Percentiles rank a stretch among this genome's conserved stretches.
These are phyloP conservation scores for Drosophila nr. fundita DNA, from an alignment of 2,888 invertebrate species.

Conservation along the genomic window DNA sequence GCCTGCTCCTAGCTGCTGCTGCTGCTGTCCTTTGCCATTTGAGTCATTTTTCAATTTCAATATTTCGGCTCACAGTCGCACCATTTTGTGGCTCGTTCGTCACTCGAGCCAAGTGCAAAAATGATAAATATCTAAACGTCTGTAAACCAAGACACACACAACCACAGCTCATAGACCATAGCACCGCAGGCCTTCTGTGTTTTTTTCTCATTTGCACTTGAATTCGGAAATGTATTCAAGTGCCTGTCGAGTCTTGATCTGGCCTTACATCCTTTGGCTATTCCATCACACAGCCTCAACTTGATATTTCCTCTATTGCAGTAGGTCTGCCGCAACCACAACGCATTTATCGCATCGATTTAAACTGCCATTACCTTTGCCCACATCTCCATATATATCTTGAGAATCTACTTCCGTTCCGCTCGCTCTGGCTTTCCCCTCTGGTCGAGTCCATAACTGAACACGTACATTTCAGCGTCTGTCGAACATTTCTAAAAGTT, in stretches of 20 bases:
- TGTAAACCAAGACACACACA: constrained; percentile 19
- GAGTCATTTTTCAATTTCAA: constrained; percentile 65
- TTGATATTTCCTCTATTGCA: constrained; percentile 65
- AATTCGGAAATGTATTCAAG: constrained; percentile 51
- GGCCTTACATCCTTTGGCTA: constrained; percentile 18
- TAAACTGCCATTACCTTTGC: constrained; percentile 45
- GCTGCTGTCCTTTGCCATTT: constrained; percentile 32
- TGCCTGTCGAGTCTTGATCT: constrained; percentile 31
- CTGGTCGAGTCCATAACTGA: constrained; percentile 42
- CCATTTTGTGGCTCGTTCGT: constrained; percentile 52
- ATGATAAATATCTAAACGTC: constrained; percentile 67
- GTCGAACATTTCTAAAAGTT: constrained; percentile 51
- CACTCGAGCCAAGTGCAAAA: constrained; percentile 69
- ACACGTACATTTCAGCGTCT: constrained; percentile 66
- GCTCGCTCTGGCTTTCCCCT: background rate
- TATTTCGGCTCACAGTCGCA: constrained; percentile 31
- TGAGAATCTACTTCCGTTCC: constrained; percentile 1
- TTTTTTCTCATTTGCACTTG: constrained; percentile 76
- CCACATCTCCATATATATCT: constrained; percentile 1
- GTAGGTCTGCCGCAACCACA: constrained; percentile 36
- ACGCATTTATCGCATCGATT: constrained; percentile 50
- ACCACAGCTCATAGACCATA: background rate
- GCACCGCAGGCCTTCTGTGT: constrained; percentile 26
- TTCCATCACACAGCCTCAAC: constrained; percentile 12
- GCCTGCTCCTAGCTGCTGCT: background rate